Conservation (phyloP, 2,888 invertebrate species). For the Gonocerus acuteangulatus region DNA sequence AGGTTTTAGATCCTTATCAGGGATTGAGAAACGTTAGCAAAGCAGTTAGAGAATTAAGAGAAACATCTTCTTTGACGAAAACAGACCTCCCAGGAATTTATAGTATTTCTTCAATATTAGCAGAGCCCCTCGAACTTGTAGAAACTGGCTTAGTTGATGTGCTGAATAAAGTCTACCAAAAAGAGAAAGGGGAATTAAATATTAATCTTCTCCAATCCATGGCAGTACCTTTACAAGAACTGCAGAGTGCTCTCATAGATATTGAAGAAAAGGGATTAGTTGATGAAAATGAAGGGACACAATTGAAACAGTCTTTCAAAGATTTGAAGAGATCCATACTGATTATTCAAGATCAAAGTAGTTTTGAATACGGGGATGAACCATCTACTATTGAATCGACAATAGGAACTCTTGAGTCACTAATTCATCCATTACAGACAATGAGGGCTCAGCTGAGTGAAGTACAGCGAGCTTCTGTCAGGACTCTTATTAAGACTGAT, state of each 20-base stretch:
- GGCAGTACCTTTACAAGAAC: slow-evolving; percentile 36
- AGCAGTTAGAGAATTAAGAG: slow-evolving; percentile 35
- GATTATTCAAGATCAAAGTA: slow-evolving; percentile 38
- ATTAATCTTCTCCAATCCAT: slow-evolving; percentile 36
- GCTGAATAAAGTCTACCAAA: slow-evolving; percentile 32
- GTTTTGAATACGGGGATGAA: slow-evolving; percentile 38
- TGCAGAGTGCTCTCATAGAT: slow-evolving; percentile 37
- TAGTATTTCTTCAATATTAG: slow-evolving; percentile 28
- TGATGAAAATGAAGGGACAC: slow-evolving; percentile 29
- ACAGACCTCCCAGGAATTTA: slow-evolving; percentile 25
- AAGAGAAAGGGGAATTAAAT: slow-evolving; percentile 34
- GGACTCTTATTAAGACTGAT: slow-evolving; percentile 31
- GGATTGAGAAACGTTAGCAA: slow-evolving; percentile 36
- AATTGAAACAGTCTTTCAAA: slow-evolving; percentile 38
- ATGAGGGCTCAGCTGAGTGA: slow-evolving; percentile 35
- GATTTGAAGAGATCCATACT: slow-evolving; percentile 39
- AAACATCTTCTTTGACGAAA: slow-evolving; percentile 31
- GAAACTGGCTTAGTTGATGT: slow-evolving; percentile 35
- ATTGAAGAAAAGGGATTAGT: slow-evolving; percentile 32
- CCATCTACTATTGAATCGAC: slow-evolving; percentile 38
- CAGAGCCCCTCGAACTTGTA: slow-evolving; percentile 35
- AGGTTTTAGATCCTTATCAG: slow-evolving; percentile 35
- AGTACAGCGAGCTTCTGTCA: slow-evolving; percentile 28
- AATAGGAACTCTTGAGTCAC: slow-evolving; percentile 37
- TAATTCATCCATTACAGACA: slow-evolving; percentile 37